These are phyloP conservation scores for Cryptoprocta ferox DNA, from an alignment of 2,797 vertebrate species.

Conservation along the genomic window DNA sequence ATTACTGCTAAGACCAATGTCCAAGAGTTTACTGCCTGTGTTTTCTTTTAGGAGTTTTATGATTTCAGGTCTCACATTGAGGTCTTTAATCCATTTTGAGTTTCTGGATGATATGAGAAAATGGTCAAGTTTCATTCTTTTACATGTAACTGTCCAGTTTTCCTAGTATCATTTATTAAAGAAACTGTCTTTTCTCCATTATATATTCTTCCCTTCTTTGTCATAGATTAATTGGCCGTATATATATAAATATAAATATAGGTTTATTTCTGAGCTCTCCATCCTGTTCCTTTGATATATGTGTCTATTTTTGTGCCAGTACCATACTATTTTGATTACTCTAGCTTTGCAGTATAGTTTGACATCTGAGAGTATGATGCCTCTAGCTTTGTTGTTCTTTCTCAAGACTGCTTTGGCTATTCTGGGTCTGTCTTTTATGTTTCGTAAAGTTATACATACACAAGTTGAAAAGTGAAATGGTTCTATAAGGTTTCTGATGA, in stretches of 20 bases:
- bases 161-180: not conserved
- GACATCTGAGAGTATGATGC: not conserved
- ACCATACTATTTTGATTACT: not conserved
- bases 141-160: not conserved
- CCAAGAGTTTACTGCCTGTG: not conserved
- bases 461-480: not conserved
- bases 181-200: not conserved
- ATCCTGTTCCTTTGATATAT: not conserved
- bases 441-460: not conserved
- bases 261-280: not conserved
- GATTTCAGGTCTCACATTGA: not conserved
- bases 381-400: not conserved
- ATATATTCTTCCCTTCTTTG: not conserved
- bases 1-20: not conserved
- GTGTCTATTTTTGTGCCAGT: not conserved
- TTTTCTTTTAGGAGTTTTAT: not conserved
- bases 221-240: not conserved
- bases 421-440: not conserved
- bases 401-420: not conserved
- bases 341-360: not conserved
- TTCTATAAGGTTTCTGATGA: not conserved
- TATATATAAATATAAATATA: not conserved
- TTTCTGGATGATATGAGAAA: not conserved
- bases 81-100: not conserved
- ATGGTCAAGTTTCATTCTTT: not conserved